These are phyloP conservation scores for Tanytarsus gracilentus DNA, from an alignment of 2,888 invertebrate genomes.

Conservation along the genomic window DNA sequence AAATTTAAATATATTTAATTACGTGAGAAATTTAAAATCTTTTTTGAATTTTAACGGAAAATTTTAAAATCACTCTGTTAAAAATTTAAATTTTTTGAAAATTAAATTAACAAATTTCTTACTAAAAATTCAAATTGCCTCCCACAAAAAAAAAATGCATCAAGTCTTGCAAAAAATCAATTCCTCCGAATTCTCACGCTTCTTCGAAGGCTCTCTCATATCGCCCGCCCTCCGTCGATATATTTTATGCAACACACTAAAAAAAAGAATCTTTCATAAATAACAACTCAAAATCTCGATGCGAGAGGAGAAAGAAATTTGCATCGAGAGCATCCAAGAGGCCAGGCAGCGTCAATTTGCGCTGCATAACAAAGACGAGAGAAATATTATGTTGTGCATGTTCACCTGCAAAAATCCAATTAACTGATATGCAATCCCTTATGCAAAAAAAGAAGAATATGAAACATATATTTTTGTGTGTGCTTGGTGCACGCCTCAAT, in stretches of 20 bases:
- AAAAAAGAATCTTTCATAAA: not conserved
- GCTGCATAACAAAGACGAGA: conserved; percentile 9
- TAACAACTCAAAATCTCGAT: not conserved
- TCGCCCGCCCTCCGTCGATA: not conserved
- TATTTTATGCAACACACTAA: not conserved
- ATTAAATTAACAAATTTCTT: not conserved
- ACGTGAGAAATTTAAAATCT: no score
- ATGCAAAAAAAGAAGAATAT: conserved; percentile 16
- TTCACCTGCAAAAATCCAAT: conserved; percentile 29
- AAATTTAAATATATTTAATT: no score
- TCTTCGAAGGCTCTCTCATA: conserved; percentile 18
- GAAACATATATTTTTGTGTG: conserved; percentile 28
- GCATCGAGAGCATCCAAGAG: conserved; percentile 1
- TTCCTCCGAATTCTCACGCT: conserved; percentile 21
- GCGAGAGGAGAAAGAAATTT: not conserved
- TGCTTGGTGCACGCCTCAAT: conserved; percentile 25
- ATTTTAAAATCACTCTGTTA: conserved; percentile 1
- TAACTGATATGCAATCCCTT: conserved; percentile 25
- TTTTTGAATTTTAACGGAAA: no score
- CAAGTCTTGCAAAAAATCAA: not conserved
- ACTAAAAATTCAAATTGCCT: not conserved
- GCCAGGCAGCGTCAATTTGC: conserved; percentile 14
- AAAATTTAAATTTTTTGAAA: not conserved
- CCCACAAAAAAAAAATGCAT: not conserved
- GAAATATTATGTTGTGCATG: conserved; percentile 18